Conservation (phyloP, 30 jellyfish, hydroid and myxozoan species). For the Aurelia aurita region DNA sequence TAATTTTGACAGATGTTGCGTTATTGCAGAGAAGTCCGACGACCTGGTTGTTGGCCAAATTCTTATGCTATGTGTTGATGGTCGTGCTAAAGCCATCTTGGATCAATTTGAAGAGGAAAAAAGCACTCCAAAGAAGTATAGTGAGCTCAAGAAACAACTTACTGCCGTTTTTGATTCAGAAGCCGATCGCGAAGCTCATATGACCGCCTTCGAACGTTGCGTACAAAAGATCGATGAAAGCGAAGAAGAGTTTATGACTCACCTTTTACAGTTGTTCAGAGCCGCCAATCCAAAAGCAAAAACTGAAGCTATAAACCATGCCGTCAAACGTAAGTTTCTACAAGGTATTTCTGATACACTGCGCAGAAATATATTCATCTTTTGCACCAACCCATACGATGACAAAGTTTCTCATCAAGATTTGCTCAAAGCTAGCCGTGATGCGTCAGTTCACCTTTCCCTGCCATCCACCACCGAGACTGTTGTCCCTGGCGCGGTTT, state of each 20-base stretch:
- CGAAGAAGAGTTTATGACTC: constrained; percentile 47
- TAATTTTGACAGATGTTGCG: constrained; percentile 36
- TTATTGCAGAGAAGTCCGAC: constrained; percentile 19
- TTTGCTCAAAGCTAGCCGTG: constrained; percentile 38
- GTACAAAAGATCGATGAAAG: constrained; percentile 37
- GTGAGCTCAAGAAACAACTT: constrained; percentile 37
- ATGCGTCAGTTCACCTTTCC: constrained; percentile 50
- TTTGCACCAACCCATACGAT: constrained; percentile 37
- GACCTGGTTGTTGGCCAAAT: constrained; percentile 49
- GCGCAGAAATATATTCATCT: constrained; percentile 16
- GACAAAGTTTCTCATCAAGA: not conserved
- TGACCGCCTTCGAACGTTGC: constrained; percentile 25
- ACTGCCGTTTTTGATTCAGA: constrained; percentile 21
- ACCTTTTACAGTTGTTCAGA: constrained; percentile 14
- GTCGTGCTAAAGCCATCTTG: constrained; percentile 39
- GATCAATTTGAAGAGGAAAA: constrained; percentile 39
- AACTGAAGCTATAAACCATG: constrained; percentile 15
- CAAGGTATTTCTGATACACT: constrained; percentile 14
- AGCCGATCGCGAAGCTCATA: constrained; percentile 46
- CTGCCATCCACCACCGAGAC: constrained; percentile 17
- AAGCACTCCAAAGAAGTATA: constrained; percentile 24
- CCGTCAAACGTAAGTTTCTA: constrained; percentile 30
- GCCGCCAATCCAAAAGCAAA: constrained; percentile 31
- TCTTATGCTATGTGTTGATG: constrained; percentile 43
- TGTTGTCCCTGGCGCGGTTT: constrained; percentile 8